A percentile compares a stretch with the other conserved stretches of the same genome.
phyloP scores from a whole-genome alignment of 1,140 invertebrate species.

The Diplogasteroides magnus region DNA sequence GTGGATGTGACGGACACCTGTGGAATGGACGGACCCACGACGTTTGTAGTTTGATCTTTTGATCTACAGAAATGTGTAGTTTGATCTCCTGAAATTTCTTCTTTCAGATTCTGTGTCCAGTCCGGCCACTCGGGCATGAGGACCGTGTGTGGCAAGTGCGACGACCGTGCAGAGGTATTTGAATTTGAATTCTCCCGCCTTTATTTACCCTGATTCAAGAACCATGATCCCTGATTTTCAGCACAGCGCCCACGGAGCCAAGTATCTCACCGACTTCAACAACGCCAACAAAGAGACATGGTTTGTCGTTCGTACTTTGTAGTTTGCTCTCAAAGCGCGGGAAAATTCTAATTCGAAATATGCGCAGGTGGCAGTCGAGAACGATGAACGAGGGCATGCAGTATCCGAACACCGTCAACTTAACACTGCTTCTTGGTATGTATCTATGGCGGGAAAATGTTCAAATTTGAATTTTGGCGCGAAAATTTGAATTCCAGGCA shows the following conservation, averaged over 20 bases:
- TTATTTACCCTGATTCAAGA: too few relatives aligned
- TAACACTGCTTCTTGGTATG: slow-evolving; percentile 73
- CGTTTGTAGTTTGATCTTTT: too few relatives aligned
- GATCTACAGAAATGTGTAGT: slow-evolving; percentile 62
- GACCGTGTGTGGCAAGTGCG: slow-evolving; percentile 47
- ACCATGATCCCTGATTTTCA: too few relatives aligned
- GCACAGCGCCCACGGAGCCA: slow-evolving; percentile 66
- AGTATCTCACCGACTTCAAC: slow-evolving; percentile 83
- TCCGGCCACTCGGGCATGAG: slow-evolving; percentile 35
- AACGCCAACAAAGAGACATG: slow-evolving; percentile 82
- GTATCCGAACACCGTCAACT: slow-evolving; percentile 80
- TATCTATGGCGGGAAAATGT: background rate
- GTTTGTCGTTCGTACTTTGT: too few relatives aligned
- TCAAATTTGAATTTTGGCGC: slow-evolving; percentile 63
- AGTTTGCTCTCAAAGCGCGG: too few relatives aligned
- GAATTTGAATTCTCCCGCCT: too few relatives aligned
- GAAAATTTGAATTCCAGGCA: slow-evolving; percentile 62
- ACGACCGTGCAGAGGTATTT: slow-evolving; percentile 37
- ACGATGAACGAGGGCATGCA: slow-evolving; percentile 89
- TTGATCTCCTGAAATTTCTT: slow-evolving; percentile 21
- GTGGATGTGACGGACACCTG: slow-evolving; percentile 94
- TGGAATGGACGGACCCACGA: too few relatives aligned
- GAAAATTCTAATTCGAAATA: too few relatives aligned
- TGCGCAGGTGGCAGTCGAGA: slow-evolving; percentile 98
- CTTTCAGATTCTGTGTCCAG: slow-evolving; percentile 74